Base-by-base conservation (phyloP, 1,140 invertebrate genomes). In the Hydropsyche tenuis region DNA sequence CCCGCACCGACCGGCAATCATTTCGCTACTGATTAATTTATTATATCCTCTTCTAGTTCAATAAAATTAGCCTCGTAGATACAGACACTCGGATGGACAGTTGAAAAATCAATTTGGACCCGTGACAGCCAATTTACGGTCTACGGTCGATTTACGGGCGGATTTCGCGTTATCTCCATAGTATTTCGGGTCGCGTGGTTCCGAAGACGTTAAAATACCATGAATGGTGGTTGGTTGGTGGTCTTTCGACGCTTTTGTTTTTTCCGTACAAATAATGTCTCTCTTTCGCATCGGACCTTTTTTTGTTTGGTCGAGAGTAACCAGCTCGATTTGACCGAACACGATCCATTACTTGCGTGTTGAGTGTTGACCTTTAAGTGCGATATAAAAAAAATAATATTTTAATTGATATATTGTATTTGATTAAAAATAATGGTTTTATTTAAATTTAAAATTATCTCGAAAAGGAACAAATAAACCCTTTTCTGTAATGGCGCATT, bases 191-290 rank as follows among this genome's bases (percentile, higher is more conserved):
- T 37, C 9, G n/a, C n/a, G n/a, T n/a, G n/a, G n/a, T 37, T 4
- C 3, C 30, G 30, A 37, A 37, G 14, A 43, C 63, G 63, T 65
- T 60, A 68, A 73, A 74, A 74, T 46, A 46, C 25, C 72, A 45
- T 70, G 64, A 68, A 69, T 43, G 66, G 37, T 68, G 3, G 30
- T 3, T 37, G 30, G 37, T 68, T 37, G 30, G 30, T 37, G 30
- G 37, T 68, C 66, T 53, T 53, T 53, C 48, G 48, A 18, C n/a
- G 22, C 66, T 64, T 72, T 73, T 75, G 71, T 75, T 75, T 75
- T 75, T 75, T 72, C 74, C 63, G 74, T 69, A 75, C 74, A 75
- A 75, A 75, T 75, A 75, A 75, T 75, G 65, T 72, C 74, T 75
- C n/a, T n/a, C 22, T 72, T 72, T 75, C 60, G 62, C 60, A 18